Conservation (phyloP, 2,113 vertebrate genomes). For the Xiphophorus hellerii region DNA sequence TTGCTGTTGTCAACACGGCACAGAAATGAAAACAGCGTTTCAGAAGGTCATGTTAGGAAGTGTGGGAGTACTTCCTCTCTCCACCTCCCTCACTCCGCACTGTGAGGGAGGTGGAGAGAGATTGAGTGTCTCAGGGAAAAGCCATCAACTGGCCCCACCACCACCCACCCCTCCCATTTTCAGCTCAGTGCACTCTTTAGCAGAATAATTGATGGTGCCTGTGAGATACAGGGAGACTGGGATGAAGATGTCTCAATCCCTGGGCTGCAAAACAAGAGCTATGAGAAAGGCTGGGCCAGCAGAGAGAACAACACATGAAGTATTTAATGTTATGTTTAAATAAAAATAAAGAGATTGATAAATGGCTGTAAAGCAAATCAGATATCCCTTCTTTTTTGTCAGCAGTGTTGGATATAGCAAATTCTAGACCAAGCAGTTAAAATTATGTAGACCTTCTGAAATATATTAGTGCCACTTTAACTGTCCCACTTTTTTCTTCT, state of each 20-base stretch:
- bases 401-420: background rate
- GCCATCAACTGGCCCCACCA: constrained; percentile 49
- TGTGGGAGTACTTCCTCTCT: constrained; percentile 16
- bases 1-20: constrained; percentile 32
- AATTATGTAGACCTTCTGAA: background rate
- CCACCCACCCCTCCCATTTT: constrained; percentile 46
- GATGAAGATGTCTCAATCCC: constrained; percentile 66
- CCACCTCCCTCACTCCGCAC: too few relatives aligned
- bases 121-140: constrained; percentile 62
- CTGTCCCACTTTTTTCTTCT: background rate
- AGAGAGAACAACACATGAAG: constrained; percentile 50
- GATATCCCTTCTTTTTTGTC: constrained; percentile 10
- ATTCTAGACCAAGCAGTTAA: background rate
- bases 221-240: constrained; percentile 47
- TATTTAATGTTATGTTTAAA: constrained; percentile 58
- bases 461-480: background rate
- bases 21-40: constrained; percentile 58
- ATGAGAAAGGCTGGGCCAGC: constrained; percentile 40
- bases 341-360: constrained; percentile 18
- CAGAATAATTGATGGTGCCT: constrained; percentile 73
- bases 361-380: constrained; percentile 18
- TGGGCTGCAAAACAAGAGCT: constrained; percentile 53
- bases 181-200: constrained; percentile 66
- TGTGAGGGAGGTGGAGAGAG: constrained; percentile 43
- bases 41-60: constrained; percentile 62